Evolutionary conservation across 2,888 invertebrate genomes (phyloP), one percentile per base, ranked within the genome.

Genomic region (Troides oblongomaculatus): DNA sequence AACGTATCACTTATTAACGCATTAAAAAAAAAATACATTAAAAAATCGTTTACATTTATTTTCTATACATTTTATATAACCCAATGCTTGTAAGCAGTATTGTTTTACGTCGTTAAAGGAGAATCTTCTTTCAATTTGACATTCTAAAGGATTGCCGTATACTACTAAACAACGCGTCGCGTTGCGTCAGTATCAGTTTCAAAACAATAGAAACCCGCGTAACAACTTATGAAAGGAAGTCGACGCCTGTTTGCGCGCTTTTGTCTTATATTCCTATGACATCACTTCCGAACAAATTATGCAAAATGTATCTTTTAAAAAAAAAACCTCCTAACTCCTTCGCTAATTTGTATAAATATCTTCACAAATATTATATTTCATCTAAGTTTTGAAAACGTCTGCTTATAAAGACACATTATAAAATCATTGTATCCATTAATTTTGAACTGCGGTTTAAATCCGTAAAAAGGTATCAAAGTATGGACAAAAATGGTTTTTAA

Each of bases 181-280:
- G 65, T 63, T 62, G 66, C 62, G 59, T 61, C 62, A 66, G 56
- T 63, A 68, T 64, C 64, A 71, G 62, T 68, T 68, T 65, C 50
- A 65, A 53, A 68, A 71, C 68, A 68, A 68, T 68, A 50, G 63
- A 57, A 60, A 62, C 50, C 62, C 65, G 64, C 68, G 60, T 68
- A 65, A 58, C 65, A 53, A 59, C 39, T 36, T 50, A 62, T 65
- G 71, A 70, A 64, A 70, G 70, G 67, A 67, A 59, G 66, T 64
- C 57, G 23, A 61, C 67, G 60, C 56, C 70, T 67, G 61, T 70
- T 70, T 64, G 70, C 56, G 30, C 61, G 60, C 70, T 60, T 69
- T 67, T 70, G 67, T 70, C 17, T 60, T 3, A 53, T 53, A 58
- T 63, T n/a, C 25, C 53, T 66, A 23, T 63, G 14, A 59, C 50